A percentile compares a stretch with the other conserved stretches of the same genome.
phyloP scores from a whole-genome alignment of 1,140 invertebrate species.

The Cherax quadricarinatus region DNA sequence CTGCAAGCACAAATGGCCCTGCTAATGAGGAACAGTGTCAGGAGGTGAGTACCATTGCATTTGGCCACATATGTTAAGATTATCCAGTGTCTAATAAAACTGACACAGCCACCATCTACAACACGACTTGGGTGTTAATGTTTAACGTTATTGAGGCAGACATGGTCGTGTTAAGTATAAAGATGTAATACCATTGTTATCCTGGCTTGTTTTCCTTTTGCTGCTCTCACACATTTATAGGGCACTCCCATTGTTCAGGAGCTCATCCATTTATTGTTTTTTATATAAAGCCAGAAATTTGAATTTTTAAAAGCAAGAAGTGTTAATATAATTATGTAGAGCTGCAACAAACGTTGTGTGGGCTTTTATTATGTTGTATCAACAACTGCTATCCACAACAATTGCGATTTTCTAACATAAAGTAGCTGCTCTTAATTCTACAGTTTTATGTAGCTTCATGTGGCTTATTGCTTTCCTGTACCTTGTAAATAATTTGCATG shows the following conservation, averaged over 20 bases:
- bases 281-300: background rate
- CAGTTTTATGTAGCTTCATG: conserved; percentile 68
- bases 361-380: conserved; percentile 41
- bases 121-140: background rate
- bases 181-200: background rate
- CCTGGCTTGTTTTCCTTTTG: background rate
- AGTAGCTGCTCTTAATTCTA: conserved; percentile 46
- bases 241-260: background rate
- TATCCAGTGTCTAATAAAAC: background rate
- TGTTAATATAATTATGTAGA: conserved; percentile 12
- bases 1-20: conserved; percentile 58
- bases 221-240: background rate
- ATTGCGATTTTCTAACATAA: conserved; percentile 43
- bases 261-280: background rate
- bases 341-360: conserved; percentile 27
- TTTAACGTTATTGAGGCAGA: background rate
- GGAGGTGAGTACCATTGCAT: conserved; percentile 35
- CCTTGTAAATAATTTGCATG: conserved; percentile 53
- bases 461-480: conserved; percentile 65
- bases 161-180: background rate
- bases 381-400: conserved; percentile 17
- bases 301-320: background rate
- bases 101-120: conserved; percentile 21
- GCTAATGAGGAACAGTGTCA: conserved; percentile 59
- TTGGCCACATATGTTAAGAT: background rate